Evolutionary conservation across 2,113 vertebrate species (phyloP).

Genomic region (Chauna torquata): DNA sequence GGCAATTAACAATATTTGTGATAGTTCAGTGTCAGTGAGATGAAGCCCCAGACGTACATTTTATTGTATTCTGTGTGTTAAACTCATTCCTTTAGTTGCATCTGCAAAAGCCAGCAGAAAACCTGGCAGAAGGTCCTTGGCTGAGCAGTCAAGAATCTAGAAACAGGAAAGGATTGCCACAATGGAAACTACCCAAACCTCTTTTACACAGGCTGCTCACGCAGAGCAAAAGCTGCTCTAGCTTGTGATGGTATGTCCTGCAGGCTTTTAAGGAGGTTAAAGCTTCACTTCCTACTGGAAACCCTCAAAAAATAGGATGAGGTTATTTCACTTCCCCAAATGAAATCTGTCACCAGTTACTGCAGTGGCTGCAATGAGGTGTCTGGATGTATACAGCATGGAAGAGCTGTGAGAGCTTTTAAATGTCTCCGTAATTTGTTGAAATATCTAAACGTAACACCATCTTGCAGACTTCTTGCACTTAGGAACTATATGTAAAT

Average conservation of each 20-base stretch:
- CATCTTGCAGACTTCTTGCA: not conserved
- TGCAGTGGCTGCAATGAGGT: not conserved
- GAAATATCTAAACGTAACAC: not conserved
- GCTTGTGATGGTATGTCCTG: not conserved
- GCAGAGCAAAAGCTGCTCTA: not conserved
- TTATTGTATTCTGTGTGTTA: not conserved
- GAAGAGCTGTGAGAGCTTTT: not conserved
- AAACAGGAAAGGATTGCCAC: conserved; percentile 8
- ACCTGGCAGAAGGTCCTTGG: not conserved
- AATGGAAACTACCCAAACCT: not conserved
- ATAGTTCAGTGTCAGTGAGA: not conserved
- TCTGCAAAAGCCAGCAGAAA: conserved; percentile 30
- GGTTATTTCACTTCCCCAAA: not conserved
- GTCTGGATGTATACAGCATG: not conserved
- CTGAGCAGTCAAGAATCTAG: not conserved
- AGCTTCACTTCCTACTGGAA: not conserved
- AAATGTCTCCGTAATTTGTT: not conserved
- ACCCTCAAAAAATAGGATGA: not conserved
- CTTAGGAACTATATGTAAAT: not conserved
- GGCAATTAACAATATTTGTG: not conserved
- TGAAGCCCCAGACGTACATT: not conserved
- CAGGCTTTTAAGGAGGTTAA: not conserved
- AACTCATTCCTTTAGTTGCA: not conserved
- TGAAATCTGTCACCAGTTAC: not conserved
- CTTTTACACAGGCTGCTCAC: not conserved